These are phyloP conservation scores for Cichlasoma orientale DNA, from an alignment of 2,797 vertebrate genomes.

Conservation along the genomic window DNA sequence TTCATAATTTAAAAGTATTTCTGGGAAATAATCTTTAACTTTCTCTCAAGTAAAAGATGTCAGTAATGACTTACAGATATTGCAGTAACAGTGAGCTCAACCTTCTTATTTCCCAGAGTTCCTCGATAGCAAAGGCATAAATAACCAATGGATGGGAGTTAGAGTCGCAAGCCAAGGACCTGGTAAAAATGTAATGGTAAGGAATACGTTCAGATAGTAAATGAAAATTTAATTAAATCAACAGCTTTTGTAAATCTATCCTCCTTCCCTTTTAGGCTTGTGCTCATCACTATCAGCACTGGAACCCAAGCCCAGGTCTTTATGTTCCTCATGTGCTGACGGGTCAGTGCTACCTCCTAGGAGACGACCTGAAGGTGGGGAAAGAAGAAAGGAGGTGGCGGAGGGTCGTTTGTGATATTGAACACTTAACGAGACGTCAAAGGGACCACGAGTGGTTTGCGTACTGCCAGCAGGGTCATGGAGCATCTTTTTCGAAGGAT, in stretches of 20 bases:
- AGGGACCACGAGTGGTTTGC: constrained; percentile 87
- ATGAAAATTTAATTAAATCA: background rate
- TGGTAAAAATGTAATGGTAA: constrained; percentile 91
- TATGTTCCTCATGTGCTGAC: constrained; percentile 47
- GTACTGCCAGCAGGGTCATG: constrained; percentile 92
- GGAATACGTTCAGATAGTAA: constrained; percentile 21
- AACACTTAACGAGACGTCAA: constrained; percentile 79
- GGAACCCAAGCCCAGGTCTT: constrained; percentile 22
- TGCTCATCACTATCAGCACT: constrained; percentile 71
- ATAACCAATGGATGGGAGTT: constrained; percentile 94
- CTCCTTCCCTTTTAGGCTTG: constrained; percentile 53
- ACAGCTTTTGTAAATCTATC: background rate
- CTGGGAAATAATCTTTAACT: background rate
- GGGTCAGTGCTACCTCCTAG: constrained; percentile 75
- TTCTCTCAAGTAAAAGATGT: background rate
- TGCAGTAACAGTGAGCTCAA: background rate
- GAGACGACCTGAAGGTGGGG: constrained; percentile 54
- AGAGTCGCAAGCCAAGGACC: constrained; percentile 90
- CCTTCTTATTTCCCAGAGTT: constrained; percentile 36
- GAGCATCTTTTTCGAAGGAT: constrained; percentile 90
- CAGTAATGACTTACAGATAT: background rate
- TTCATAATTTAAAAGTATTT: background rate
- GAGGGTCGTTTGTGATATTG: constrained; percentile 59
- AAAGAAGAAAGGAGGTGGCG: constrained; percentile 35
- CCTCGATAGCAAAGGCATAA: constrained; percentile 51